Evolutionary conservation across 1,140 invertebrate species (phyloP), one percentile per base, ranked within the genome.

Genomic region (Apolygus lucorum): DNA sequence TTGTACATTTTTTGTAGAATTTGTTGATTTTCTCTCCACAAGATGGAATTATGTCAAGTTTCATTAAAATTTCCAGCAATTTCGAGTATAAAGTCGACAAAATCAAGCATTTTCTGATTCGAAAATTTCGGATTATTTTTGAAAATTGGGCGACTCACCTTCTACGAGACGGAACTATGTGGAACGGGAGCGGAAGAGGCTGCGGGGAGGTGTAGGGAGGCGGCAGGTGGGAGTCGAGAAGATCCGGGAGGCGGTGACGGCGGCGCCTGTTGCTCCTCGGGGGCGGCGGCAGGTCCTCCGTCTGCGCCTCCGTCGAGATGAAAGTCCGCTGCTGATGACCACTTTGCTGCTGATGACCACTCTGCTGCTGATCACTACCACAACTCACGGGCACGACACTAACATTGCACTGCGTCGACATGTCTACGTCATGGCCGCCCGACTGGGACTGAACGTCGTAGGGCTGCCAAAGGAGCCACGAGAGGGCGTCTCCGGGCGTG

Each of bases 161-260:
- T 69, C 74, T 72, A 65, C 71, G 71, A 28, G 69, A 42, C 2
- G 74, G 74, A 1, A 75, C 73, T 34, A 75, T 72, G 29, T 73
- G 72, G 29, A 75, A 75, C 49, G 74, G 74, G 27, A 75, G 64
- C 29, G 54, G 66, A 62, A 25, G 70, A 27, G 29, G 68, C 68
- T 69, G 65, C 54, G 65, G 63, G 8, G 78, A 77, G 1, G 80
- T 78, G 67, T 80, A 80, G 8, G 81, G 81, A 8, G 81, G 81
- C 28, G 81, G 79, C 42, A 82, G 75, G 74, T 83, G 82, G 2
- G 81, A 82, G 72, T 83, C 79, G 2, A 83, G 76, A 27, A 84
- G 77, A 73, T 83, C 82, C 2, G 82, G 81, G 25, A 83, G 74
- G 17, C 78, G 73, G 13, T 78, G 78, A 72, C 17, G 75, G 70